Evolutionary conservation across 2,113 vertebrate genomes (phyloP), one percentile per base, ranked within the genome.

Genomic region (Myocastor coypus): DNA sequence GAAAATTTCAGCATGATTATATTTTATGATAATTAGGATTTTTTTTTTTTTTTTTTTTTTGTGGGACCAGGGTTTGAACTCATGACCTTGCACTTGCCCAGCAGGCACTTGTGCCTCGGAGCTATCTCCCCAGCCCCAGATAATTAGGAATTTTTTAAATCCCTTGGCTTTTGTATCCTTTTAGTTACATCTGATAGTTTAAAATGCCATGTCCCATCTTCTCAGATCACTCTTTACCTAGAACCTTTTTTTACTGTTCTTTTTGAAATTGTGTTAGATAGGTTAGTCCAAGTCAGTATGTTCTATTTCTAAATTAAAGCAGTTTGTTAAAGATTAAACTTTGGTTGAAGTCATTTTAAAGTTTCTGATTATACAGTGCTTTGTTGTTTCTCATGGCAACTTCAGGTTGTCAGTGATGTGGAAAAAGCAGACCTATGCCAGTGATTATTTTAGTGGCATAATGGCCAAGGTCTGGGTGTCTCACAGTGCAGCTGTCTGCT

Each of bases 21-120:
- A n/a, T 82, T 80, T 92, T 92, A 75, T 64, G 10, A 75, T 46
- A 57, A 94, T 92, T 87, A 55, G 37, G 69, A 87, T 71, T 66
- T 66, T 16, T 52, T 82, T 63, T 63, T 71, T 57, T n/a, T n/a
- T n/a, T n/a, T n/a, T n/a, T n/a, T n/a, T n/a, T n/a, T n/a, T n/a
- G n/a, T n/a, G n/a, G n/a, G n/a, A n/a, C n/a, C n/a, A n/a, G n/a
- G n/a, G n/a, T n/a, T n/a, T n/a, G n/a, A n/a, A n/a, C n/a, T n/a
- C n/a, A n/a, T n/a, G n/a, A n/a, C n/a, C n/a, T n/a, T n/a, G n/a
- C n/a, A n/a, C n/a, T n/a, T n/a, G n/a, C n/a, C n/a, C n/a, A n/a
- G n/a, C n/a, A n/a, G n/a, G n/a, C n/a, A n/a, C n/a, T n/a, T n/a
- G n/a, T n/a, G n/a, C n/a, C n/a, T n/a, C n/a, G n/a, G n/a, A n/a